Evolutionary conservation across 2,797 vertebrate genomes (phyloP), one percentile per base, ranked within the genome.

Genomic region (Eupleurogrammus muticus): DNA sequence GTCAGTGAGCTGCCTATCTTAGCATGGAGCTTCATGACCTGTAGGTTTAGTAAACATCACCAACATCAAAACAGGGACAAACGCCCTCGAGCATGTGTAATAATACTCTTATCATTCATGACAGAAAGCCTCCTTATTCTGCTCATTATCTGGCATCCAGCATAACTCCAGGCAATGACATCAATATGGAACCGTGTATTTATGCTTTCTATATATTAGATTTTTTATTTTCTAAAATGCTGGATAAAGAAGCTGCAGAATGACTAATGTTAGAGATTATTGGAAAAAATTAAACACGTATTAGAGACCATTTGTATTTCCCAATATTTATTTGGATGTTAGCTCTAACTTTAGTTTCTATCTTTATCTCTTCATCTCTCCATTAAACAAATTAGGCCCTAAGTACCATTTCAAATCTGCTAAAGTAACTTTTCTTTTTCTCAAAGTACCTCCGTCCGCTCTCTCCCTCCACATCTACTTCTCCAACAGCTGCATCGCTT

Each of bases 91-190:
- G 63, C 34, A 3, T 21, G 56, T 32, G 11, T n/a, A 71, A 62
- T 40, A 21, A 58, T 48, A 8, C 16, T 21, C 16, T 47, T 49
- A 50, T 60, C 48, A 53, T 60, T 66, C 55, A 24, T 40, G 57
- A 65, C 61, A 75, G 60, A 66, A 73, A 75, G 23, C 24, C 9
- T 44, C 19, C 17, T 56, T 58, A 47, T 75, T 76, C 44, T 44
- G 13, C 69, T 73, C 65, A 72, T 79, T 81, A 69, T 70, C 23
- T 58, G 35, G 17, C 13, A 14, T 75, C 34, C 59, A 19, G 48
- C 35, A 54, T 74, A 52, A 57, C 54, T 48, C 12, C 20, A 13
- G 56, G 53, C 20, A 28, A 19, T 60, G n/a, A 35, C 56, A 40
- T 72, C 60, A 14, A 46, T 34, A 34, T 38, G 28, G 24, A 21